Evolutionary conservation across 2,113 vertebrate genomes (phyloP).

Genomic region (Carassius carassius): DNA sequence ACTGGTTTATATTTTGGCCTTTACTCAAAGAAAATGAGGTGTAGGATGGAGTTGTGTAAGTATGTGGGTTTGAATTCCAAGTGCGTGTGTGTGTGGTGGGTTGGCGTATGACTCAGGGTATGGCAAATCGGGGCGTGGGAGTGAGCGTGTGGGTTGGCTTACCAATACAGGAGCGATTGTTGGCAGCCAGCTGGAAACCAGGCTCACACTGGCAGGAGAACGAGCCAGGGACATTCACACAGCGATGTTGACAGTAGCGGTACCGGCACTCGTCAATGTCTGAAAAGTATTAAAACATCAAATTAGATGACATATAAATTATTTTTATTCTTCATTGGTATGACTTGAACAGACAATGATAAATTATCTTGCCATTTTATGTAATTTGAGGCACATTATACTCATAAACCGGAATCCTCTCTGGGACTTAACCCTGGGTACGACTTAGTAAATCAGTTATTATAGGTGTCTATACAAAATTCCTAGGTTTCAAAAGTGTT

Average conservation of each 20-base stretch:
- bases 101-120: slow-evolving; percentile 53
- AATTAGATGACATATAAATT: neutral
- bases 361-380: neutral
- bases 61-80: slow-evolving; percentile 48
- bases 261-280: slow-evolving; percentile 90
- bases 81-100: slow-evolving; percentile 13
- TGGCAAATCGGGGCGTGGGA: slow-evolving; percentile 29
- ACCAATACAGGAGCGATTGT: slow-evolving; percentile 92
- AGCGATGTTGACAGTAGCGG: slow-evolving; percentile 90
- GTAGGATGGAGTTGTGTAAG: slow-evolving; percentile 56
- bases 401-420: no score
- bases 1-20: slow-evolving; percentile 44
- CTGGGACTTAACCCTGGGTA: neutral
- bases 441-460: neutral
- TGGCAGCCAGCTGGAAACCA: slow-evolving; percentile 88
- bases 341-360: neutral
- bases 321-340: neutral
- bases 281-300: slow-evolving; percentile 56
- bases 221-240: slow-evolving; percentile 88
- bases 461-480: no score
- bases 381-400: neutral
- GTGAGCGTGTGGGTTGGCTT: slow-evolving; percentile 62
- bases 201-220: slow-evolving; percentile 92
- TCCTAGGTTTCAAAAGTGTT: neutral
- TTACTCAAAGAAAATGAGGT: slow-evolving; percentile 23